A percentile compares a stretch with the other conserved stretches of the same genome.
These are phyloP conservation scores for Melinaea menophilus DNA, from an alignment of 2,888 invertebrate genomes.

Conservation along the genomic window DNA sequence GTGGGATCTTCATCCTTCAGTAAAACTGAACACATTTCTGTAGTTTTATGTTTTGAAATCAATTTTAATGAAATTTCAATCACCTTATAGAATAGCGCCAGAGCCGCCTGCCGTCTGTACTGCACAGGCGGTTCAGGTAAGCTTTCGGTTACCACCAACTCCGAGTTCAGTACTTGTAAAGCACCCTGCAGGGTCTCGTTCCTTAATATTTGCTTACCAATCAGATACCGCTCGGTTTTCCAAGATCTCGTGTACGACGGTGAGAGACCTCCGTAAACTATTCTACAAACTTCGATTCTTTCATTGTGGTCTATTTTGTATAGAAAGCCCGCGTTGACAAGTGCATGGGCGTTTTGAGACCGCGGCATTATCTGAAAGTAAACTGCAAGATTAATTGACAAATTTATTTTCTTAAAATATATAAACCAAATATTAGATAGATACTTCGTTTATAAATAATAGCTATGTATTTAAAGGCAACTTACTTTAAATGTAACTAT, in stretches of 20 bases:
- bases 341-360: conserved; percentile 84
- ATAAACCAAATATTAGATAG: not conserved
- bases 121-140: conserved; percentile 77
- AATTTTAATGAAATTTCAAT: conserved; percentile 9
- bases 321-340: conserved; percentile 84
- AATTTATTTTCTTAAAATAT: not conserved
- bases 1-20: too few species aligned
- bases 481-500: conserved; percentile 79
- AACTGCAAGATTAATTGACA: not conserved
- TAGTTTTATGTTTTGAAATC: too few species aligned
- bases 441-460: not conserved
- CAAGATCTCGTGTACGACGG: conserved; percentile 62
- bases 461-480: not conserved
- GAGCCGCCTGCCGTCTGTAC: conserved; percentile 79
- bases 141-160: conserved; percentile 51
- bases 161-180: conserved; percentile 42
- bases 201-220: conserved; percentile 58
- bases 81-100: conserved; percentile 82
- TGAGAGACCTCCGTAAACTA: conserved; percentile 79
- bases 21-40: too few species aligned
- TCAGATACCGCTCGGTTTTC: conserved; percentile 70
- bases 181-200: conserved; percentile 59
- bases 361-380: conserved; percentile 81
- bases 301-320: conserved; percentile 63
- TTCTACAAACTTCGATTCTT: conserved; percentile 48